These are phyloP conservation scores for Diplazon laetatorius DNA, from an alignment of 2,888 invertebrate species.

Conservation along the genomic window DNA sequence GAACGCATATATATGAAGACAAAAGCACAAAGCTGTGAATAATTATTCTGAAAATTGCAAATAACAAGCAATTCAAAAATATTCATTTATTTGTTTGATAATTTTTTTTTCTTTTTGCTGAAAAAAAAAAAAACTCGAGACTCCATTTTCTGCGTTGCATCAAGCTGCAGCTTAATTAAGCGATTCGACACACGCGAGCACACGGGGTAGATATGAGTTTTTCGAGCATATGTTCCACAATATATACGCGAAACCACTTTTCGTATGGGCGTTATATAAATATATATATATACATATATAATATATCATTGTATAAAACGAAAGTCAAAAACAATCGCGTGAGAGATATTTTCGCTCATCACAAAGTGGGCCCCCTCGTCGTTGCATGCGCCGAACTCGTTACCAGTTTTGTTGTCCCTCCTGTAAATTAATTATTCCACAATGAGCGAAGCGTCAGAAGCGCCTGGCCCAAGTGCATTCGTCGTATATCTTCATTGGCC, in stretches of 20 bases:
- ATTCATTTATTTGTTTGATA: background rate
- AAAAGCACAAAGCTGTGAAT: too few relatives aligned
- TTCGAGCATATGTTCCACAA: slow-evolving; percentile 25
- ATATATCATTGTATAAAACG: too few relatives aligned
- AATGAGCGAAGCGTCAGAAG: slow-evolving; percentile 56
- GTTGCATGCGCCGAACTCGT: slow-evolving; percentile 77
- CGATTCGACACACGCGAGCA: slow-evolving; percentile 6
- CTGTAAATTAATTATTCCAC: slow-evolving; percentile 77
- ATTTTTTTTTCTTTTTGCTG: background rate
- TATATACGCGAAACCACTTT: slow-evolving; percentile 51
- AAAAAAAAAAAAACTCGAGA: background rate
- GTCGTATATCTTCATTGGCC: slow-evolving; percentile 66
- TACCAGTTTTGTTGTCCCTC: slow-evolving; percentile 78
- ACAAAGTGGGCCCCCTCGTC: slow-evolving; percentile 51
- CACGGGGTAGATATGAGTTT: slow-evolving; percentile 8
- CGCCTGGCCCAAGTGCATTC: slow-evolving; percentile 50
- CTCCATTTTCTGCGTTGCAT: slow-evolving; percentile 21
- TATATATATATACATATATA: too few relatives aligned
- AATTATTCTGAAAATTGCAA: too few relatives aligned
- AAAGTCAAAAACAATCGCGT: slow-evolving; percentile 73
- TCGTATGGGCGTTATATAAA: slow-evolving; percentile 69
- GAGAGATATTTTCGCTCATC: slow-evolving; percentile 67
- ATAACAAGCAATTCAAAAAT: too few relatives aligned
- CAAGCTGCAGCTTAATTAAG: slow-evolving; percentile 16
- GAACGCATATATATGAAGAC: too few relatives aligned